Evolutionary conservation across 2,113 vertebrate species (phyloP).

Genomic region (Cygnus atratus): DNA sequence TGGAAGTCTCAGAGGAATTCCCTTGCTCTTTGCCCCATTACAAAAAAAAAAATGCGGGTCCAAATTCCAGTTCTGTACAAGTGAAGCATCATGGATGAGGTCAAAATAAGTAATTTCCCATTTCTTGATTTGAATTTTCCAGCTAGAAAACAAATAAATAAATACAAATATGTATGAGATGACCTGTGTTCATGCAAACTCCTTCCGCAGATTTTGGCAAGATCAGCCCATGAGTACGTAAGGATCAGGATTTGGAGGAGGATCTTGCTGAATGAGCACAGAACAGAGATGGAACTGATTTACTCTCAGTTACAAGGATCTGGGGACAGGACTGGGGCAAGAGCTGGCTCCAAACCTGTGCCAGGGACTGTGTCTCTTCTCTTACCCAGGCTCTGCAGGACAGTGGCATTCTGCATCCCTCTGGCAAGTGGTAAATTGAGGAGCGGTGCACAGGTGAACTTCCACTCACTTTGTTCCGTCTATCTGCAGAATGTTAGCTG

Average conservation of each 20-base stretch:
- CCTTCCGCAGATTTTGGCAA: background rate
- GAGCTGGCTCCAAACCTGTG: background rate
- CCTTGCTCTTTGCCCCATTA: background rate
- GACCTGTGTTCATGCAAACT: background rate
- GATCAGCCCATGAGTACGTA: background rate
- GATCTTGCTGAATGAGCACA: background rate
- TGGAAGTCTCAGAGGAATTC: constrained; percentile 11
- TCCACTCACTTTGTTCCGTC: background rate
- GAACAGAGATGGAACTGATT: background rate
- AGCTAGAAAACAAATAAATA: background rate
- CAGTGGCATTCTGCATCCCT: background rate
- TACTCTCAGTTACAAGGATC: background rate
- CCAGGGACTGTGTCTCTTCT: background rate
- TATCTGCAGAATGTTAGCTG: background rate
- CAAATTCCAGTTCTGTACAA: background rate
- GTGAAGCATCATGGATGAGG: background rate
- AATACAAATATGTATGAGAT: background rate
- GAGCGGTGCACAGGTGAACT: rapidly evolving
- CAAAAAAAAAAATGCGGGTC: background rate
- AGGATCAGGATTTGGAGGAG: background rate
- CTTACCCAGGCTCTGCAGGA: background rate
- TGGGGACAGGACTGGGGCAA: background rate
- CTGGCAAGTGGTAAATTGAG: background rate
- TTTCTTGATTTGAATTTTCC: background rate
- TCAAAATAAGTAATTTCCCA: background rate